Percentiles rank a stretch among this genome's conserved stretches.
phyloP scores from a whole-genome alignment of 2,888 invertebrate genomes.

The Perizoma flavofasciatum region DNA sequence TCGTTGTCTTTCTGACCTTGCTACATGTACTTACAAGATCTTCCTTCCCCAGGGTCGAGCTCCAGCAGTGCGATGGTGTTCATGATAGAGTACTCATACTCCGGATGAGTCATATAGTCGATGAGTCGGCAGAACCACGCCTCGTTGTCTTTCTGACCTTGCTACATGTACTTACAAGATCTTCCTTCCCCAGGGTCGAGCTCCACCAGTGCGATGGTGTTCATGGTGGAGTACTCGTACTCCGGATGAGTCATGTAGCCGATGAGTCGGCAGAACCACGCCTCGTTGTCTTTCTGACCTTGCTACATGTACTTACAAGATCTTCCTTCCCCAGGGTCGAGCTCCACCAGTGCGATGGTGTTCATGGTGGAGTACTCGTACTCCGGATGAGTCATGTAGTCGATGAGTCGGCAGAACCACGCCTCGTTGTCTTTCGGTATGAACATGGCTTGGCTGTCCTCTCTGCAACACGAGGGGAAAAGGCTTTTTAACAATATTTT shows the following conservation, averaged over 20 bases:
- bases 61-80: conserved; percentile 60
- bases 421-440: conserved; percentile 41
- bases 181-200: conserved; percentile 34
- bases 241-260: conserved; percentile 59
- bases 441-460: conserved; percentile 58
- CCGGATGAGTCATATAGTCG: conserved; percentile 55
- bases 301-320: conserved; percentile 32
- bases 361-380: conserved; percentile 50
- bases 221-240: conserved; percentile 48
- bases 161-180: no score
- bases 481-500: no score
- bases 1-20: conserved; percentile 29
- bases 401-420: conserved; percentile 44
- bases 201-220: conserved; percentile 58
- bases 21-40: no score
- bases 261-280: conserved; percentile 45
- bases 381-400: conserved; percentile 58
- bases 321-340: conserved; percentile 32
- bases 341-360: conserved; percentile 57
- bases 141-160: conserved; percentile 28
- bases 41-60: conserved; percentile 34
- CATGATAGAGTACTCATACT: conserved; percentile 50
- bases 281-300: conserved; percentile 22
- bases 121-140: conserved; percentile 46
- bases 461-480: conserved; percentile 38